These are phyloP conservation scores for Zingel zingel DNA, from an alignment of 2,113 vertebrate genomes.

Conservation along the genomic window DNA sequence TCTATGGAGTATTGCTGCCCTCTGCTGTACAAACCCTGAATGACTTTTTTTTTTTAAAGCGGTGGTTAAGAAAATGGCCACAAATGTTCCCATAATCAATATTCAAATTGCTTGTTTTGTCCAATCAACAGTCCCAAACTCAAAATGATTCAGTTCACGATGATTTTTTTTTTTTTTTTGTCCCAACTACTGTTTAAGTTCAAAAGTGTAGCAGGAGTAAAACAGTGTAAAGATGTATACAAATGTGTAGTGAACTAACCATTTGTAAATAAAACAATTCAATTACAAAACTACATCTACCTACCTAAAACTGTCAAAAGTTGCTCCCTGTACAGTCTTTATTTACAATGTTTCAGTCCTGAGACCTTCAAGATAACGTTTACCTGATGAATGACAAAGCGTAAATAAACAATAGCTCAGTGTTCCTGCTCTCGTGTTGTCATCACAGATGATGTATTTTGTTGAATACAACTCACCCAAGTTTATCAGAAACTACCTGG, in stretches of 20 bases:
- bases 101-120: not conserved
- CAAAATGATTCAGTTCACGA: not conserved
- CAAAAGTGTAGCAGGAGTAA: not conserved
- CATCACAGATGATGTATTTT: not conserved
- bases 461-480: not conserved
- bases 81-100: not conserved
- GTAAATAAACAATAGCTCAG: not conserved
- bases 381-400: not conserved
- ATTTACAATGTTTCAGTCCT: not conserved
- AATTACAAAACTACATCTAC: not conserved
- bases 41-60: too few species aligned
- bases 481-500: not conserved
- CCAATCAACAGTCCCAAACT: not conserved
- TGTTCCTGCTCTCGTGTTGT: not conserved
- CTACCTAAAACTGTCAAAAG: not conserved
- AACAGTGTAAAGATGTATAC: too few species aligned
- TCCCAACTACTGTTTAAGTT: too few species aligned
- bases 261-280: not conserved
- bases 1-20: conserved; percentile 48
- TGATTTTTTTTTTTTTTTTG: too few species aligned
- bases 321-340: not conserved
- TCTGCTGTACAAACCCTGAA: conserved; percentile 54
- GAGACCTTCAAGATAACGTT: not conserved
- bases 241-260: not conserved
- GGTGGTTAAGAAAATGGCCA: not conserved